These are phyloP conservation scores for Siniperca undulata DNA, from an alignment of 2,797 vertebrate species.

Conservation along the genomic window DNA sequence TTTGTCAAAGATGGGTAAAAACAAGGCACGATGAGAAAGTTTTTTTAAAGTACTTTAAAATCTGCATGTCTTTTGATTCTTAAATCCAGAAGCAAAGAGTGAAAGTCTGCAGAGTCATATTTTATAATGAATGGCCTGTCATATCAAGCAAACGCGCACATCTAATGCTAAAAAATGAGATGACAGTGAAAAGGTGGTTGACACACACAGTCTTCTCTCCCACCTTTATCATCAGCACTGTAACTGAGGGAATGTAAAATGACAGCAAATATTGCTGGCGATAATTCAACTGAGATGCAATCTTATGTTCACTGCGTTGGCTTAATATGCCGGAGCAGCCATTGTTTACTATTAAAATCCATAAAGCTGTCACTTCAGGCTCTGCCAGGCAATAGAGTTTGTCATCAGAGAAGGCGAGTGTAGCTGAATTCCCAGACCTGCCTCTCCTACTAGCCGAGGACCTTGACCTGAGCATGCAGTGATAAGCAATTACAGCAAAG, in stretches of 20 bases:
- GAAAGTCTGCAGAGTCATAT: conserved; percentile 40
- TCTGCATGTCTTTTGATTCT: conserved; percentile 12
- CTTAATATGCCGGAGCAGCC: conserved; percentile 48
- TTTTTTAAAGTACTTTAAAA: background rate
- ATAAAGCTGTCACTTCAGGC: conserved; percentile 46
- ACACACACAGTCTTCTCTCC: conserved; percentile 8
- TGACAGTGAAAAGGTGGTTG: conserved; percentile 34
- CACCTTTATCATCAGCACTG: conserved; percentile 39
- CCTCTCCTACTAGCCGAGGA: conserved; percentile 23
- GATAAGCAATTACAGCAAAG: conserved; percentile 52
- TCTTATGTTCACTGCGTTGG: conserved; percentile 43
- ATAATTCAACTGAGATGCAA: conserved; percentile 67
- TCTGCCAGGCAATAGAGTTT: conserved; percentile 7
- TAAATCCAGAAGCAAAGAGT: conserved; percentile 2
- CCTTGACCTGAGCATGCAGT: conserved; percentile 31
- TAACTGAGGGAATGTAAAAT: conserved; percentile 54
- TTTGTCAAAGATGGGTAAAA: conserved; percentile 8
- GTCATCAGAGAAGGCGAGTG: background rate
- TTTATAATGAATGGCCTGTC: conserved; percentile 56
- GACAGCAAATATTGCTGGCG: conserved; percentile 62
- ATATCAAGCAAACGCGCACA: conserved; percentile 30
- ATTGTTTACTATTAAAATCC: conserved; percentile 67
- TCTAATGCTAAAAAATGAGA: conserved; percentile 56
- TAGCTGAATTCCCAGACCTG: conserved; percentile 19
- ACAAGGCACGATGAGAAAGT: background rate